These are phyloP conservation scores for Bathynomus jamesi DNA, from an alignment of 1,140 invertebrate species.

Conservation along the genomic window DNA sequence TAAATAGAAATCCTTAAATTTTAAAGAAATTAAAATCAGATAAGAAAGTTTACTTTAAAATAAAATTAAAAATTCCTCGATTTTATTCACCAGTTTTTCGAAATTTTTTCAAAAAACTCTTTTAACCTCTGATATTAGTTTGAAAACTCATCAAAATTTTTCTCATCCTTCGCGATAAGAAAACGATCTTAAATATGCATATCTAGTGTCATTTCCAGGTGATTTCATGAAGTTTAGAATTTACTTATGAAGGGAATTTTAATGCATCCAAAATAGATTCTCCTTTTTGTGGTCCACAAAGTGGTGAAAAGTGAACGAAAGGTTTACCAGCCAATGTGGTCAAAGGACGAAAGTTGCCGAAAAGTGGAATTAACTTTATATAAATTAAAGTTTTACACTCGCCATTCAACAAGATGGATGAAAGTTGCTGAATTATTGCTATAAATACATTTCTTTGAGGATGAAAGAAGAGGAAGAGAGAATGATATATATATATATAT, in stretches of 20 bases:
- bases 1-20: too few species aligned
- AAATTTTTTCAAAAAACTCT: background rate
- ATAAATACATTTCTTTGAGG: too few species aligned
- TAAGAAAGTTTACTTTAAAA: background rate
- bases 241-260: background rate
- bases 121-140: background rate
- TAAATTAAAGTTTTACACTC: too few species aligned
- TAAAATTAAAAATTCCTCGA: background rate
- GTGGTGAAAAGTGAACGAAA: too few species aligned
- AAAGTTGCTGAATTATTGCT: too few species aligned
- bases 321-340: too few species aligned
- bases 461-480: too few species aligned
- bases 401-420: too few species aligned
- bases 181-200: background rate
- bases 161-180: background rate
- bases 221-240: background rate
- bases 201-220: background rate
- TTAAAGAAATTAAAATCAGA: background rate
- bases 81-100: background rate
- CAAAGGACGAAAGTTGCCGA: too few species aligned
- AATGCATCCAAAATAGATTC: background rate
- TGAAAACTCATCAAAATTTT: background rate
- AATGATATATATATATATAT: too few species aligned
- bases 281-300: too few species aligned
- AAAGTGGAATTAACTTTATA: too few species aligned